phyloP scores from a whole-genome alignment of 2,888 invertebrate species.

The Mamestra brassicae region DNA sequence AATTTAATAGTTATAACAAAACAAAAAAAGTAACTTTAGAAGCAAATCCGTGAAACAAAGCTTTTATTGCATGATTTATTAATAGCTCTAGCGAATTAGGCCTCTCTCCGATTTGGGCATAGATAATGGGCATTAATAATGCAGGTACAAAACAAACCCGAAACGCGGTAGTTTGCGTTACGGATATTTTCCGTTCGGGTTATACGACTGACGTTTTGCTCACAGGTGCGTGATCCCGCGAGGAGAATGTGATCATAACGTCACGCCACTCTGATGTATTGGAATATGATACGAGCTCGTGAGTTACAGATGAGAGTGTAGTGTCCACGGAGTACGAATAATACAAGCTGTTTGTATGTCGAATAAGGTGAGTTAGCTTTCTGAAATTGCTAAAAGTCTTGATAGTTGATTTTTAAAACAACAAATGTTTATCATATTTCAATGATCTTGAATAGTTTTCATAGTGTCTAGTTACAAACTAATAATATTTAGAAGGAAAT shows the following conservation, averaged over 20 bases:
- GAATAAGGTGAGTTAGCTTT: not conserved
- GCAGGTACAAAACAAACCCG: slow-evolving; percentile 27
- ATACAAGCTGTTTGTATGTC: slow-evolving; percentile 23
- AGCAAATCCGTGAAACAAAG: slow-evolving; percentile 37
- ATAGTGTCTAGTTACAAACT: too few relatives aligned
- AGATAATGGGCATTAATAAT: slow-evolving; percentile 58
- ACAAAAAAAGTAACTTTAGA: slow-evolving; percentile 6
- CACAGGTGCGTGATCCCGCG: slow-evolving; percentile 63
- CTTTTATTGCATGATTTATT: slow-evolving; percentile 58
- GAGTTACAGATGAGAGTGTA: slow-evolving; percentile 50
- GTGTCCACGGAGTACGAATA: slow-evolving; percentile 38
- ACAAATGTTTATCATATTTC: too few relatives aligned
- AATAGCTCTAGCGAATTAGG: slow-evolving; percentile 42
- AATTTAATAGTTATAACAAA: not conserved
- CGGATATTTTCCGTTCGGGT: slow-evolving; percentile 7
- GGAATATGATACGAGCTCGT: slow-evolving; percentile 65
- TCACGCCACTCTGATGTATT: slow-evolving; percentile 69
- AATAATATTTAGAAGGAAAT: too few relatives aligned
- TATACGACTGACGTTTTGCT: slow-evolving; percentile 18
- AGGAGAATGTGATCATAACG: slow-evolving; percentile 60
- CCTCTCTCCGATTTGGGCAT: slow-evolving; percentile 41
- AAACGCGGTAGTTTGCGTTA: slow-evolving; percentile 31
- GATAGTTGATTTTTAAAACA: too few relatives aligned
- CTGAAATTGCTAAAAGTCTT: too few relatives aligned
- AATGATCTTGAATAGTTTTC: too few relatives aligned